Evolutionary conservation across 2,113 vertebrate genomes (phyloP).

Genomic region (Zeus faber): DNA sequence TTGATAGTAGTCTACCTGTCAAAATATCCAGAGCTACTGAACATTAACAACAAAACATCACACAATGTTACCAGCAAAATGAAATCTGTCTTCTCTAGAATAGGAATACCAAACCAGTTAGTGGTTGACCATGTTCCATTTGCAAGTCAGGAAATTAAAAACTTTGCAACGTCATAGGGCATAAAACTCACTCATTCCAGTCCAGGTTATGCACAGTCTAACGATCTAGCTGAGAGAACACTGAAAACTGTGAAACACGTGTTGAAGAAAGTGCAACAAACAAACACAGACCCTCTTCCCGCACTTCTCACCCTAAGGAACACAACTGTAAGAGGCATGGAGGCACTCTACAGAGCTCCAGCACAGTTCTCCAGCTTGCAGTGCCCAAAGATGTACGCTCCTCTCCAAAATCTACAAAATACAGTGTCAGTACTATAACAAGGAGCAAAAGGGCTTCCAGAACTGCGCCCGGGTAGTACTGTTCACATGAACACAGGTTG

Average conservation of each 20-base stretch:
- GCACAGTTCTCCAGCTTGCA: neutral
- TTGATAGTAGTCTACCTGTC: constrained; percentile 7
- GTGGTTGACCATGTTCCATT: constrained; percentile 19
- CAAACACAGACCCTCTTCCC: neutral
- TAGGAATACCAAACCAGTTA: constrained; percentile 4
- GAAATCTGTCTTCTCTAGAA: constrained; percentile 2
- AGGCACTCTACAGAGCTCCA: neutral
- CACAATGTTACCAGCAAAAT: neutral
- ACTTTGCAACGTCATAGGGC: constrained; percentile 12
- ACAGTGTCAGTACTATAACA: constrained; percentile 6
- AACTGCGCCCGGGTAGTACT: neutral
- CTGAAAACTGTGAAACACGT: neutral
- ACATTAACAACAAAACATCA: neutral
- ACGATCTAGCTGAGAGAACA: neutral
- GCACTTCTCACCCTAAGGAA: constrained; percentile 7
- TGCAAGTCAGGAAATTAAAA: constrained; percentile 15
- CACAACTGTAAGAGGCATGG: constrained; percentile 1
- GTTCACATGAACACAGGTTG: constrained; percentile 25
- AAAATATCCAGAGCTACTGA: constrained; percentile 5
- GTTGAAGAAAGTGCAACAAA: neutral
- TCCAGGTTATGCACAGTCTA: constrained; percentile 13
- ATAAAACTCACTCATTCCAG: constrained; percentile 16
- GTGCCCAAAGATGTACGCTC: neutral
- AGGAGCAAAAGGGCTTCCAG: constrained; percentile 17
- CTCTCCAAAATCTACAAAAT: constrained; percentile 4